These are phyloP conservation scores for Drosophila aff. DNA, from an alignment of 1,140 invertebrate genomes.

Conservation along the genomic window DNA sequence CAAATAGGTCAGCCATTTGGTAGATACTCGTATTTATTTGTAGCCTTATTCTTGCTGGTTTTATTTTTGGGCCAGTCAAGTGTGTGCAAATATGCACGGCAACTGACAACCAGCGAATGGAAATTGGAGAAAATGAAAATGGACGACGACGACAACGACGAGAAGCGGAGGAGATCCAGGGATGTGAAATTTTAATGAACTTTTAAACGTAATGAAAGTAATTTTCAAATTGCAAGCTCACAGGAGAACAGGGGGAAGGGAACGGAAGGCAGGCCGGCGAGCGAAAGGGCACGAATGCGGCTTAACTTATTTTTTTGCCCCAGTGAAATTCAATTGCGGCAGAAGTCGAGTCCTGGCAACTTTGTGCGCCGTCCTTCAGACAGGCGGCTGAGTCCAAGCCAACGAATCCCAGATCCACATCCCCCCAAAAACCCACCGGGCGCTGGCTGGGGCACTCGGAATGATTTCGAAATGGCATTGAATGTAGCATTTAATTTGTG, in stretches of 20 bases:
- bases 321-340: slow-evolving; percentile 76
- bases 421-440: slow-evolving; percentile 17
- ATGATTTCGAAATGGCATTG: slow-evolving; percentile 80
- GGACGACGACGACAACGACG: neutral
- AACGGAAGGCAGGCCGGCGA: slow-evolving; percentile 1
- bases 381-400: slow-evolving; percentile 10
- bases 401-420: slow-evolving; percentile 1
- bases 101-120: slow-evolving; percentile 23
- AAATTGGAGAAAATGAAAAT: slow-evolving; percentile 22
- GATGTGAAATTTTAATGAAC: slow-evolving; percentile 71
- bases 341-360: slow-evolving; percentile 66
- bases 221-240: slow-evolving; percentile 63
- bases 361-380: slow-evolving; percentile 66
- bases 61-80: slow-evolving; percentile 35
- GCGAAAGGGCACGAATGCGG: slow-evolving; percentile 36
- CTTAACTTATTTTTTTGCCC: slow-evolving; percentile 50
- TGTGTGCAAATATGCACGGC: slow-evolving; percentile 28
- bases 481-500: slow-evolving; percentile 83
- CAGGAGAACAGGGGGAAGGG: neutral
- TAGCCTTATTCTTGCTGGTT: neutral
- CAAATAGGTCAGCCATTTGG: slow-evolving; percentile 55
- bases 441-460: slow-evolving; percentile 54
- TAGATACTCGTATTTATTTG: slow-evolving; percentile 22
- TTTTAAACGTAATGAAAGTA: slow-evolving; percentile 79
- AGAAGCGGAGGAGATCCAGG: slow-evolving; percentile 14